Percentiles rank a stretch among this genome's conserved stretches.
Conservation (phyloP, 2,888 invertebrate species). For the Oscheius sp. region DNA sequence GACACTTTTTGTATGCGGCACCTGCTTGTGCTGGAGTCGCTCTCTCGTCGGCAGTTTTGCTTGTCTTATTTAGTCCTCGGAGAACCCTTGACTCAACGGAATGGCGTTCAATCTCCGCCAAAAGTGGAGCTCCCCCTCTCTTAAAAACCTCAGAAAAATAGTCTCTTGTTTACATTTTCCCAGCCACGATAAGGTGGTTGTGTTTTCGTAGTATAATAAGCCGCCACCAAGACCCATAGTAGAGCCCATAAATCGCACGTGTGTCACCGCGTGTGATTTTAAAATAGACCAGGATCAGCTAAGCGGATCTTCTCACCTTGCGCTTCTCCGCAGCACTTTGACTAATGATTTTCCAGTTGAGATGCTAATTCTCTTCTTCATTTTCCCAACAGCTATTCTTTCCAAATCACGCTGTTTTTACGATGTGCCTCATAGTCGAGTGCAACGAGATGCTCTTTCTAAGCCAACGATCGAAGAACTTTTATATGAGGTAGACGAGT, state of each 20-base stretch:
- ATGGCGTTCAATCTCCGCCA: too few species aligned
- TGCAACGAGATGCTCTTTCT: background rate
- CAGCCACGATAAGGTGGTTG: too few species aligned
- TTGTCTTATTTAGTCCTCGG: too few species aligned
- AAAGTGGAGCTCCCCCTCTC: too few species aligned
- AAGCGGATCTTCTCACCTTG: background rate
- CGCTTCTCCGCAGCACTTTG: too few species aligned
- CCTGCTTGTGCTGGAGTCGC: too few species aligned
- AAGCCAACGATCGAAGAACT: background rate
- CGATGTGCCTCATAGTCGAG: background rate
- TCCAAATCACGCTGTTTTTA: background rate
- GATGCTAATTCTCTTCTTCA: background rate
- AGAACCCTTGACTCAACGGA: too few species aligned
- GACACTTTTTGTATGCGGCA: too few species aligned
- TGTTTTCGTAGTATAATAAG: too few species aligned
- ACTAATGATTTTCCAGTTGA: background rate
- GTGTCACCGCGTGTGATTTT: background rate
- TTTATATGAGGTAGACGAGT: background rate
- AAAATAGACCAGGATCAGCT: background rate
- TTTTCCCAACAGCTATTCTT: background rate
- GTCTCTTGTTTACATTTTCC: too few species aligned
- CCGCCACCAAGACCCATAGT: background rate
- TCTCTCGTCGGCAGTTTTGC: too few species aligned
- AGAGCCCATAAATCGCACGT: slow-evolving; percentile 14
- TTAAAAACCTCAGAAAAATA: too few species aligned